Conservation (phyloP, 1,140 invertebrate species). For the Drosophila kohkoa region DNA sequence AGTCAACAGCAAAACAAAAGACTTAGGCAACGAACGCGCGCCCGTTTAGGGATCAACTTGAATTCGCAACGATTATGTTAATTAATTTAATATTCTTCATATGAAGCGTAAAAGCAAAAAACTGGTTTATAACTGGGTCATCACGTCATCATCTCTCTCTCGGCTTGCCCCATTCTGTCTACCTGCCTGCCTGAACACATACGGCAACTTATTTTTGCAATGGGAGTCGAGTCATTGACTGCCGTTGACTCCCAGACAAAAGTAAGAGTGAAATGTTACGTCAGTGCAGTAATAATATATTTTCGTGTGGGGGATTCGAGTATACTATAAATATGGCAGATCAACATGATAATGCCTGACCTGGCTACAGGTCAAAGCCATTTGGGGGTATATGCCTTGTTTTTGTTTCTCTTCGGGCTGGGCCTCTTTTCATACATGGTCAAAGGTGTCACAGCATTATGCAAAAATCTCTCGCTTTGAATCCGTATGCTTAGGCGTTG, state of each 20-base stretch:
- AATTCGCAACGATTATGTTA: slow-evolving; percentile 67
- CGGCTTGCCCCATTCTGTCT: slow-evolving; percentile 33
- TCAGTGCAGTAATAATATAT: slow-evolving; percentile 25
- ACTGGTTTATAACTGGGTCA: slow-evolving; percentile 76
- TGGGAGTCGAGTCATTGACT: slow-evolving; percentile 40
- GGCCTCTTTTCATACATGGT: slow-evolving; percentile 50
- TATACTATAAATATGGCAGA: slow-evolving; percentile 30
- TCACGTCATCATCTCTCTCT: slow-evolving; percentile 21
- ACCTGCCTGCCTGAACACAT: not conserved
- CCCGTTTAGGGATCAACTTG: slow-evolving; percentile 24
- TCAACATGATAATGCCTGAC: slow-evolving; percentile 59
- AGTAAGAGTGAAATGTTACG: slow-evolving; percentile 65
- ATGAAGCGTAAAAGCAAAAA: slow-evolving; percentile 56
- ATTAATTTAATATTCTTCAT: slow-evolving; percentile 74
- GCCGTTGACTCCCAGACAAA: slow-evolving; percentile 16
- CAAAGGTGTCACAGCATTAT: slow-evolving; percentile 65
- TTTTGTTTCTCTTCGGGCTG: slow-evolving; percentile 25
- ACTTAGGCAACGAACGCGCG: slow-evolving; percentile 60
- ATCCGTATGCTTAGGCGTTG: slow-evolving; percentile 14
- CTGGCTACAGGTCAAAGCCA: slow-evolving; percentile 58
- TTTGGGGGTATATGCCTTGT: slow-evolving; percentile 26
- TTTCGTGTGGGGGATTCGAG: not conserved
- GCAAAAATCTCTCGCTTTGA: slow-evolving; percentile 59
- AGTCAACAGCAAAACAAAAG: slow-evolving; percentile 51
- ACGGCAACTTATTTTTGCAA: slow-evolving; percentile 30